These are phyloP conservation scores for Eulithis prunata DNA, from an alignment of 2,888 invertebrate species.

Conservation along the genomic window DNA sequence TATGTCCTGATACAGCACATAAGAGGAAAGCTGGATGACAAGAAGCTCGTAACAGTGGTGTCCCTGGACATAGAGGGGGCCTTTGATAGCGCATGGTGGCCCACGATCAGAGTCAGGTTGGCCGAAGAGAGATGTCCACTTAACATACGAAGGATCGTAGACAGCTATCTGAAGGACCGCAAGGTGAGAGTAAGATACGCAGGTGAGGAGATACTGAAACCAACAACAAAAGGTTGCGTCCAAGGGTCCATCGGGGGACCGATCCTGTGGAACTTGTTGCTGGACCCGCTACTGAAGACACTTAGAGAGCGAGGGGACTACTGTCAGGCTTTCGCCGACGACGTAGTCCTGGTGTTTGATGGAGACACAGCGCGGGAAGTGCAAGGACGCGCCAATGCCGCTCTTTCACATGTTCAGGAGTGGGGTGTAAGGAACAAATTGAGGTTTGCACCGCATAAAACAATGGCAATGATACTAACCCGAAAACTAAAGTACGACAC, in stretches of 20 bases:
- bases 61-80: no score
- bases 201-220: constrained; percentile 21
- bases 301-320: constrained; percentile 5
- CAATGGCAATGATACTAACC: no score
- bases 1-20: constrained; percentile 8
- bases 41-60: constrained; percentile 2
- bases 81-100: constrained; percentile 13
- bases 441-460: not conserved
- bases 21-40: not conserved
- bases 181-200: constrained; percentile 28
- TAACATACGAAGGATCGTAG: constrained; percentile 11
- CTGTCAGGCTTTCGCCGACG: constrained; percentile 33
- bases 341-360: constrained; percentile 23
- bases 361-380: constrained; percentile 26
- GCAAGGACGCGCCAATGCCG: constrained; percentile 26
- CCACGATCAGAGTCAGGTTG: constrained; percentile 14
- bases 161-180: constrained; percentile 23
- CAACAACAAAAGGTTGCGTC: constrained; percentile 7
- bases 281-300: constrained; percentile 27
- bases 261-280: constrained; percentile 35
- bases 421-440: constrained; percentile 20
- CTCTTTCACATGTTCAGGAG: constrained; percentile 28
- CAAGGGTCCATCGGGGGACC: constrained; percentile 11
- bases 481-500: no score
- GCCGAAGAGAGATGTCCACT: constrained; percentile 19